phyloP scores from a whole-genome alignment of 2,113 vertebrate species.

The Oreocharis arfaki region DNA sequence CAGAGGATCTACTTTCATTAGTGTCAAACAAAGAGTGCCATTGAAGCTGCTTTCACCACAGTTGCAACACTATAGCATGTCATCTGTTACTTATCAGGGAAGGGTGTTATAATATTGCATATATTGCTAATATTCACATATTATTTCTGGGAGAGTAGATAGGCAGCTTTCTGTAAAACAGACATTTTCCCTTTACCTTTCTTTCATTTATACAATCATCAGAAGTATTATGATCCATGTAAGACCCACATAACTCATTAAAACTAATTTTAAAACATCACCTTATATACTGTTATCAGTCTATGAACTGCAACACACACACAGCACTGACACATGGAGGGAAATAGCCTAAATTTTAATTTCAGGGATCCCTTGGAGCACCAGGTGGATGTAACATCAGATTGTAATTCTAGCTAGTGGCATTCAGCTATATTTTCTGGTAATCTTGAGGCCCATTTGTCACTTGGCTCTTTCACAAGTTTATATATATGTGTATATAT shows the following conservation, averaged over 20 bases:
- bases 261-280: background rate
- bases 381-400: background rate
- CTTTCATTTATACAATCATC: background rate
- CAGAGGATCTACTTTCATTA: background rate
- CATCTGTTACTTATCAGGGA: background rate
- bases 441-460: background rate
- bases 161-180: background rate
- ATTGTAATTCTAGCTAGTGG: background rate
- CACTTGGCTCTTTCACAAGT: background rate
- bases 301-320: background rate
- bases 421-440: constrained; percentile 1
- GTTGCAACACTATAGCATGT: background rate
- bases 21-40: background rate
- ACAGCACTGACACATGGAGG: background rate
- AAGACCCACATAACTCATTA: background rate
- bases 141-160: background rate
- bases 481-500: background rate
- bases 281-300: background rate
- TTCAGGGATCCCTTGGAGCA: background rate
- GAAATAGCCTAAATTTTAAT: background rate
- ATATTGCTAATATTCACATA: background rate
- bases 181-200: background rate
- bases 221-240: background rate
- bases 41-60: background rate
- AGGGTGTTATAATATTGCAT: background rate